These are phyloP conservation scores for Bothrops jararaca DNA, from an alignment of 2,113 vertebrate genomes.

Conservation along the genomic window DNA sequence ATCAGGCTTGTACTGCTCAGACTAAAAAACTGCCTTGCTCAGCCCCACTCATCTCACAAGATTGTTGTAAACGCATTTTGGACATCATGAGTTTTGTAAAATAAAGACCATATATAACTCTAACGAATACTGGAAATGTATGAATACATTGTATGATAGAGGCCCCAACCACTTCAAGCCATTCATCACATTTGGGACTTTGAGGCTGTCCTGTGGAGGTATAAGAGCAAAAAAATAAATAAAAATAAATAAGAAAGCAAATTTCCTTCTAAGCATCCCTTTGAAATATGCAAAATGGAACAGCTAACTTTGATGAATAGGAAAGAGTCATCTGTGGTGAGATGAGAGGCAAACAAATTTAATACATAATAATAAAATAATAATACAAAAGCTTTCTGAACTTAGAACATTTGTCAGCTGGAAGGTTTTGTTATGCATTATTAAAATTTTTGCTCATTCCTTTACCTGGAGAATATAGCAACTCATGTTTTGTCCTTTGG, in stretches of 20 bases:
- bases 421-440: neutral
- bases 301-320: neutral
- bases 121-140: no score
- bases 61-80: no score
- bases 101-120: no score
- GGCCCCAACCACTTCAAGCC: no score
- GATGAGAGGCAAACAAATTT: neutral
- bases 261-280: neutral
- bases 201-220: no score
- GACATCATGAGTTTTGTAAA: no score
- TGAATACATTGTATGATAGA: no score
- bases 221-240: no score
- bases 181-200: no score
- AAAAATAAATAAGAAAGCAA: neutral
- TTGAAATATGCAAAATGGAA: neutral
- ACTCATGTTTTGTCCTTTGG: neutral
- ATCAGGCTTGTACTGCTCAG: no score
- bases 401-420: neutral
- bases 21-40: no score
- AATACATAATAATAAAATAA: neutral
- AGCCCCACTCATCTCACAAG: no score
- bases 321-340: neutral
- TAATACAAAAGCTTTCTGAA: neutral
- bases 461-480: neutral
- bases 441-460: neutral